These are phyloP conservation scores for Anarrhichthys ocellatus DNA, from an alignment of 2,113 vertebrate genomes.

Conservation along the genomic window DNA sequence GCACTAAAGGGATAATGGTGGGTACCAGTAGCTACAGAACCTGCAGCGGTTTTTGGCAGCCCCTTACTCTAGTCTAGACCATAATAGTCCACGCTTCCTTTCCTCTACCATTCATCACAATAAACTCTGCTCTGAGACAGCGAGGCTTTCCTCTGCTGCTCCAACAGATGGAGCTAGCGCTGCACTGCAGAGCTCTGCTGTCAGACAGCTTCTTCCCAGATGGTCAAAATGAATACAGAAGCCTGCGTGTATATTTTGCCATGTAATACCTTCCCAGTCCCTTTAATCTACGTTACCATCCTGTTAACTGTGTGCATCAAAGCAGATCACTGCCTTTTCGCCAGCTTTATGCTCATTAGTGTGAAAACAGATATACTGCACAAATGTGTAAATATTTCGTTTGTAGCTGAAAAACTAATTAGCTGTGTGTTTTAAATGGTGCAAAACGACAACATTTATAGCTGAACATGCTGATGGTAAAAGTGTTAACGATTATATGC, in stretches of 20 bases:
- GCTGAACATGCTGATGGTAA: conserved; percentile 4
- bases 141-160: conserved; percentile 2
- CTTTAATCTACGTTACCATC: conserved; percentile 56
- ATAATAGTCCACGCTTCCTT: conserved; percentile 2
- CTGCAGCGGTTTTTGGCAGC: conserved; percentile 15
- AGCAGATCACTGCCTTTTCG: conserved; percentile 25
- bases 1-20: conserved; percentile 4
- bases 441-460: conserved; percentile 16
- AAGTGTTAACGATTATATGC: neutral
- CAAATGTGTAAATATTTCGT: conserved; percentile 42
- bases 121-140: neutral
- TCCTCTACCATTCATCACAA: conserved; percentile 28
- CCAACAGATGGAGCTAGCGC: conserved; percentile 75
- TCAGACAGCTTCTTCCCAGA: conserved; percentile 43
- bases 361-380: conserved; percentile 21
- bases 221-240: conserved; percentile 45
- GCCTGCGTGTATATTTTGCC: conserved; percentile 26
- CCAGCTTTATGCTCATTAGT: conserved; percentile 50
- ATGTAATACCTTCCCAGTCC: conserved; percentile 26
- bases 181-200: conserved; percentile 39
- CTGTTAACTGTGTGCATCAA: conserved; percentile 49
- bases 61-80: neutral
- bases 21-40: neutral
- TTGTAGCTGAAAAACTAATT: conserved; percentile 20
- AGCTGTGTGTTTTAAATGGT: conserved; percentile 20